Conservation (phyloP, 2,797 vertebrate species). For the Dryobates pubescens region DNA sequence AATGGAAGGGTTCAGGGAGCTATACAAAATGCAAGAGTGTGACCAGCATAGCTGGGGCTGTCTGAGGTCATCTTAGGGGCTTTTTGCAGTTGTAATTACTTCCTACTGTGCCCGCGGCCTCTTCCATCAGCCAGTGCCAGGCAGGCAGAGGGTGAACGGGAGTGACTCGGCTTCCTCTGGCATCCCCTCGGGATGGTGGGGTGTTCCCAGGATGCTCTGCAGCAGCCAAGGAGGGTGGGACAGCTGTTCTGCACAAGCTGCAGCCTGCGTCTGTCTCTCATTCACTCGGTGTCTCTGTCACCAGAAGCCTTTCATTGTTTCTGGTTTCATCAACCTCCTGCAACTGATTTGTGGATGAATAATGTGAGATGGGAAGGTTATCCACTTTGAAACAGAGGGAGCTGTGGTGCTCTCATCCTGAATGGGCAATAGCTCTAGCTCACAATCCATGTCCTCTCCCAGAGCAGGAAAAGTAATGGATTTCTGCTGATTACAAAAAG, state of each 20-base stretch:
- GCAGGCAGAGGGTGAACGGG: not conserved
- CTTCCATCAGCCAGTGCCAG: not conserved
- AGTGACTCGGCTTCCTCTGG: not conserved
- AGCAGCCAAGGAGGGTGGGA: not conserved
- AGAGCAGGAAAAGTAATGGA: not conserved
- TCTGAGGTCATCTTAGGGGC: not conserved
- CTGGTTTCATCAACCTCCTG: not conserved
- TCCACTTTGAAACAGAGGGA: fast-evolving
- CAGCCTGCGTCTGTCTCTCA: not conserved
- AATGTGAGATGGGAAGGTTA: not conserved
- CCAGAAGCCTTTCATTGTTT: not conserved
- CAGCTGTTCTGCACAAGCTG: not conserved
- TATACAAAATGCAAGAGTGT: not conserved
- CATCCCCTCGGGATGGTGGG: fast-evolving
- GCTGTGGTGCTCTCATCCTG: not conserved
- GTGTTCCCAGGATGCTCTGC: not conserved
- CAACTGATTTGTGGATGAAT: not conserved
- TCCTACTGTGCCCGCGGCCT: not conserved
- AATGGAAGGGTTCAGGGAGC: not conserved
- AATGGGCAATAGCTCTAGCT: not conserved
- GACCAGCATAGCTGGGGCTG: not conserved
- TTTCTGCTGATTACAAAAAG: not conserved
- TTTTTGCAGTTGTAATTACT: slow-evolving; percentile 14
- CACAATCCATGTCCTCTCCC: not conserved
- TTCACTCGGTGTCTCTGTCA: fast-evolving